phyloP scores from a whole-genome alignment of 2,113 vertebrate genomes.

The Carettochelys insculpta region DNA sequence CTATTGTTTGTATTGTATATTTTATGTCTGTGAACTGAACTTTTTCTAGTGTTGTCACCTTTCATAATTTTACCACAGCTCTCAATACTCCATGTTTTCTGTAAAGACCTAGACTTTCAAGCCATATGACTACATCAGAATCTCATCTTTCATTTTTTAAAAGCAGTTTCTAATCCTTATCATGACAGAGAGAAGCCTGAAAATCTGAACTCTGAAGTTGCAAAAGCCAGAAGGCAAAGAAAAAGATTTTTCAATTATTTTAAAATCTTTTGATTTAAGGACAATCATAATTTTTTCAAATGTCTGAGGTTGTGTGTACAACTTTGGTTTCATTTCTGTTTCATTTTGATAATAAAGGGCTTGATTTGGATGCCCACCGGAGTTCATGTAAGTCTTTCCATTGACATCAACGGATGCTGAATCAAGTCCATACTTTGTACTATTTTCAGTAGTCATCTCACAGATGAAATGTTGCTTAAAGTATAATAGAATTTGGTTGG shows the following conservation, averaged over 20 bases:
- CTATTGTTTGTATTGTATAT: neutral
- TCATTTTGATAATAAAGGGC: slow-evolving; percentile 8
- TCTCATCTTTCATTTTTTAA: neutral
- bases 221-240: neutral
- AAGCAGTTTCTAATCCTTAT: neutral
- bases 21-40: neutral
- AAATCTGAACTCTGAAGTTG: neutral
- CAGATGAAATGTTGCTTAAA: neutral
- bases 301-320: neutral
- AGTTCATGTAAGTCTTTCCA: neutral
- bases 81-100: neutral
- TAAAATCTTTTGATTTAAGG: neutral
- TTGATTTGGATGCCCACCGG: neutral
- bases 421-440: neutral
- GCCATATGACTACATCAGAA: neutral
- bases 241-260: neutral
- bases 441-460: neutral
- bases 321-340: neutral
- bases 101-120: neutral
- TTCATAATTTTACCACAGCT: neutral
- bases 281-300: neutral
- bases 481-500: slow-evolving; percentile 2
- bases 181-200: neutral
- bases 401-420: neutral
- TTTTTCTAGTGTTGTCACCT: neutral